phyloP scores from a whole-genome alignment of 2,888 invertebrate species.

The Napeogenes inachia region DNA sequence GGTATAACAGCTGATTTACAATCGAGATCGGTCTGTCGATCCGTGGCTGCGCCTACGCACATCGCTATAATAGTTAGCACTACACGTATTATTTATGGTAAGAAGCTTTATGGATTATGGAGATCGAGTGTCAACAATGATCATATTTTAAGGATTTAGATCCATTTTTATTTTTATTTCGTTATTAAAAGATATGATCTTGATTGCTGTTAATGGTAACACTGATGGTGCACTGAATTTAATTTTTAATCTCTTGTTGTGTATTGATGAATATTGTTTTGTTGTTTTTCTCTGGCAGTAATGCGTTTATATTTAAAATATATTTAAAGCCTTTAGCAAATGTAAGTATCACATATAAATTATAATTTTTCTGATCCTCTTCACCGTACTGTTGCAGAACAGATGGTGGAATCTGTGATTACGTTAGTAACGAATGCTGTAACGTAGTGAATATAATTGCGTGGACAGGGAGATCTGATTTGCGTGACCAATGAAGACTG shows the following conservation, averaged over 20 bases:
- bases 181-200: conserved; percentile 6
- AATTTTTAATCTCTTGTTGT: conserved; percentile 1
- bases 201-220: conserved; percentile 6
- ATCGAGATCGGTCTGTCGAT: conserved; percentile 72
- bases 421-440: conserved; percentile 70
- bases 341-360: neutral
- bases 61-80: conserved; percentile 66
- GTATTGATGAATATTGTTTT: neutral
- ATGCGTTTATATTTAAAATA: neutral
- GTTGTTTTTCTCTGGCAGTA: neutral
- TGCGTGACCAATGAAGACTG: conserved; percentile 71
- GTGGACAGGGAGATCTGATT: conserved; percentile 70
- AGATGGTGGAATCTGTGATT: conserved; percentile 68
- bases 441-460: conserved; percentile 73
- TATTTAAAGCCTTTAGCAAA: neutral
- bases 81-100: conserved; percentile 77
- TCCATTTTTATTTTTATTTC: conserved; percentile 14
- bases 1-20: conserved; percentile 62
- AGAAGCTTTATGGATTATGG: conserved; percentile 75
- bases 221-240: neutral
- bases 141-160: conserved; percentile 32
- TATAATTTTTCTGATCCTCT: no score
- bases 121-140: conserved; percentile 71
- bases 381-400: conserved; percentile 36
- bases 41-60: conserved; percentile 68